Evolutionary conservation across 2,113 vertebrate genomes (phyloP).

Genomic region (Parus major): DNA sequence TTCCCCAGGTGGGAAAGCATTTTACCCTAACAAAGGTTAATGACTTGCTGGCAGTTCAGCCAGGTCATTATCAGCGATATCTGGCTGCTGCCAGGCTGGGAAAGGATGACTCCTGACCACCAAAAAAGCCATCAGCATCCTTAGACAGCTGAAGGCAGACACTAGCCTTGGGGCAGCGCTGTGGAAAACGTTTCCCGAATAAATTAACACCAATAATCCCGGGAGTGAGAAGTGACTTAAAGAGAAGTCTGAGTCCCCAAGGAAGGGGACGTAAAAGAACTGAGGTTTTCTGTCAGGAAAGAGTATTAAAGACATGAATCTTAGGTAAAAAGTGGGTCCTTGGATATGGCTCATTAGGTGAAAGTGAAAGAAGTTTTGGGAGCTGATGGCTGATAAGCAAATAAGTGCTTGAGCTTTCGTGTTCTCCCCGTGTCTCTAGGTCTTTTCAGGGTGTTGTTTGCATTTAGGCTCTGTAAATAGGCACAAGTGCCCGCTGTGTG

Average conservation of each 20-base stretch:
- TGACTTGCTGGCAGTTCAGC: background rate
- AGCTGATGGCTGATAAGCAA: background rate
- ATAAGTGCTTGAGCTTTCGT: background rate
- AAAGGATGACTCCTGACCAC: background rate
- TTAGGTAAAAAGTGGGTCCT: background rate
- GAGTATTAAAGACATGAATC: background rate
- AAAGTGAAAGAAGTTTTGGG: background rate
- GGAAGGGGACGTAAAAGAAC: background rate
- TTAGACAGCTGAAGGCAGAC: background rate
- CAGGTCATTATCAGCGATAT: background rate
- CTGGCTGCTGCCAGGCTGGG: background rate
- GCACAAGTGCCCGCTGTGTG: background rate
- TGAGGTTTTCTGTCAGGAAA: background rate
- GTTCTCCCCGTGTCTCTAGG: background rate
- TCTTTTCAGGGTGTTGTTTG: background rate
- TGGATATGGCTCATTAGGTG: background rate
- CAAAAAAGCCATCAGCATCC: background rate
- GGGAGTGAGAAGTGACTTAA: background rate
- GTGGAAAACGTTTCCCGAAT: background rate
- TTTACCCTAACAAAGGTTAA: constrained; percentile 17
- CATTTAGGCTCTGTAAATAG: constrained; percentile 21
- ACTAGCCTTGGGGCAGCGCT: constrained; percentile 33
- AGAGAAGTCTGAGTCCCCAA: background rate
- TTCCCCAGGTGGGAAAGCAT: background rate
- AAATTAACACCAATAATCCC: background rate